phyloP scores from a whole-genome alignment of 2,797 vertebrate genomes.

The Brachymystax lenok region DNA sequence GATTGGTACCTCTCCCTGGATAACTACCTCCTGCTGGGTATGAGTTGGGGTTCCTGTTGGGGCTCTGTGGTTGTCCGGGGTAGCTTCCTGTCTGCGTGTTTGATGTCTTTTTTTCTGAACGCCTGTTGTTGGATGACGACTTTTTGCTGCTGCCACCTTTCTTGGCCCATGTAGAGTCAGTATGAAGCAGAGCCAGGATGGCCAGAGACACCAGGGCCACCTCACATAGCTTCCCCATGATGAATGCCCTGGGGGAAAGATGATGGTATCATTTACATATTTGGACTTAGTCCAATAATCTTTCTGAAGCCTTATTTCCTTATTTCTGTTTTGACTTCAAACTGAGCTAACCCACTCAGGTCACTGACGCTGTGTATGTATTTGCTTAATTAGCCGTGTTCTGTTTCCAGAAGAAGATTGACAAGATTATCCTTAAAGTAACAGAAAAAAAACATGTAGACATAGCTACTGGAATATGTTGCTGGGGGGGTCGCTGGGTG shows the following conservation, averaged over 20 bases:
- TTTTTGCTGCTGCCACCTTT: conserved; percentile 28
- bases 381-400: too few species aligned
- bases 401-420: too few species aligned
- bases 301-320: neutral
- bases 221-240: conserved; percentile 53
- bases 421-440: too few species aligned
- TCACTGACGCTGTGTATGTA: neutral
- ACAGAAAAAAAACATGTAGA: too few species aligned
- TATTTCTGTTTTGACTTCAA: neutral
- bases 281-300: neutral
- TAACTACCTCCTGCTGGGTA: conserved; percentile 72
- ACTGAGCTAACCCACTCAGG: neutral
- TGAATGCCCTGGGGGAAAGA: conserved; percentile 30
- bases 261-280: neutral
- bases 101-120: conserved; percentile 29
- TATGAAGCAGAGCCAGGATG: conserved; percentile 49
- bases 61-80: conserved; percentile 59
- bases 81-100: conserved; percentile 53
- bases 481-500: too few species aligned
- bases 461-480: too few species aligned
- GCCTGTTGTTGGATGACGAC: conserved; percentile 39
- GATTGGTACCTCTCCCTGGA: conserved; percentile 56
- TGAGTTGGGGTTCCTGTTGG: conserved; percentile 63
- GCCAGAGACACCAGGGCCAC: conserved; percentile 48
- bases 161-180: conserved; percentile 56